Evolutionary conservation across 1,140 invertebrate genomes (phyloP).

Genomic region (Drosophila ercepeae): DNA sequence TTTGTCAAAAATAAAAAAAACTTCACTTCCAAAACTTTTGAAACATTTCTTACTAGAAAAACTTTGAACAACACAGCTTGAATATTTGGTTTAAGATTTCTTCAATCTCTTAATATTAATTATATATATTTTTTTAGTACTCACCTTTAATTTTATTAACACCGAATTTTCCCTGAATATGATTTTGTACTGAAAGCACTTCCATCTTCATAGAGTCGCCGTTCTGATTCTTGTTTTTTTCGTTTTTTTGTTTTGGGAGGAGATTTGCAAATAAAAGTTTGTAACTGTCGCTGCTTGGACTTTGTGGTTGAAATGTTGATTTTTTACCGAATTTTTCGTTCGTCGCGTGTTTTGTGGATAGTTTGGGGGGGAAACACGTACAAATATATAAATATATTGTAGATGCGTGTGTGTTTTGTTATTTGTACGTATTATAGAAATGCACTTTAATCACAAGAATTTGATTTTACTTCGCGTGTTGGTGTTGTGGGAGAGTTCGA

Average conservation of each 20-base stretch:
- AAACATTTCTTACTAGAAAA: no score
- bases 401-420: conserved; percentile 30
- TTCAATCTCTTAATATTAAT: neutral
- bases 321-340: neutral
- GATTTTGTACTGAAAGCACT: conserved; percentile 84
- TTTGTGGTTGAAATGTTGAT: neutral
- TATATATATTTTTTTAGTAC: conserved; percentile 11
- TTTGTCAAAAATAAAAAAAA: no score
- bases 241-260: no score
- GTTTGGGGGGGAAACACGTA: neutral
- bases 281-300: conserved; percentile 18
- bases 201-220: conserved; percentile 82
- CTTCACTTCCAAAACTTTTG: no score
- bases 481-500: conserved; percentile 39
- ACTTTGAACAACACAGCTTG: no score
- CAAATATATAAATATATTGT: conserved; percentile 3
- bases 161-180: conserved; percentile 84
- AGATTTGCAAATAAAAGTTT: conserved; percentile 19
- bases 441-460: conserved; percentile 83
- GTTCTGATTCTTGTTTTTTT: conserved; percentile 10
- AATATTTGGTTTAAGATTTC: neutral
- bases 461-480: conserved; percentile 64
- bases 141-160: conserved; percentile 84
- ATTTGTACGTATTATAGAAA: conserved; percentile 75
- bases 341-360: neutral